Conservation (phyloP, 2,113 vertebrate genomes). For the Actinemys pallida region DNA sequence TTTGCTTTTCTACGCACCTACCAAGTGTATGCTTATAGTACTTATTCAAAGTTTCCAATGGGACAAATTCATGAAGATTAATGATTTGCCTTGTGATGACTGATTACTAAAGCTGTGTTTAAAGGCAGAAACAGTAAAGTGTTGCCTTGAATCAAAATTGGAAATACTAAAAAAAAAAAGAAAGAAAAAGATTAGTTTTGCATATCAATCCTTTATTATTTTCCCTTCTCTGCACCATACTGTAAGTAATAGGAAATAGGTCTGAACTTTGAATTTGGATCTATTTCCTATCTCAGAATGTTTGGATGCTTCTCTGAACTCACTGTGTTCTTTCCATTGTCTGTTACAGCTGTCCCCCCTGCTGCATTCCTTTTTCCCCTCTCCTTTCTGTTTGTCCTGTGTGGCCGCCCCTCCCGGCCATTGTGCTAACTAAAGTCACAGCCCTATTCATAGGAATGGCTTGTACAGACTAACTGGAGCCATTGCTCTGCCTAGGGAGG, state of each 20-base stretch:
- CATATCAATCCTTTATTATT: not conserved
- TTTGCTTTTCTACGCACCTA: slow-evolving; percentile 23
- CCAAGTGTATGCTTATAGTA: not conserved
- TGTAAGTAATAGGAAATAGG: not conserved
- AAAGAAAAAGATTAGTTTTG: not conserved
- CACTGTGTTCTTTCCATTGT: not conserved
- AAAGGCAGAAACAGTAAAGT: slow-evolving; percentile 18
- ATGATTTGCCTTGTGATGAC: not conserved
- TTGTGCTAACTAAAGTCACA: too few relatives aligned
- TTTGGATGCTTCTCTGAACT: not conserved
- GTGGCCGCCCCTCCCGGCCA: too few relatives aligned
- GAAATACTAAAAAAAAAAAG: slow-evolving; percentile 6
- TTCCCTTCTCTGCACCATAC: not conserved
- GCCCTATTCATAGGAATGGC: too few relatives aligned
- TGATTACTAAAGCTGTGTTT: slow-evolving; percentile 22
- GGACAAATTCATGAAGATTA: not conserved
- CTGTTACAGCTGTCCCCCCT: too few relatives aligned
- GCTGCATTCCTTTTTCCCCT: too few relatives aligned
- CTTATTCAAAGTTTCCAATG: slow-evolving; percentile 29
- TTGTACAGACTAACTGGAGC: too few relatives aligned
- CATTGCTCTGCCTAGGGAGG: too few relatives aligned
- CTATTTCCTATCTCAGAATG: not conserved
- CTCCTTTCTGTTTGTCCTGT: too few relatives aligned
- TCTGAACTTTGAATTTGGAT: not conserved
- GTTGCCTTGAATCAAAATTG: slow-evolving; percentile 1